These are phyloP conservation scores for Tanypteryx hageni DNA, from an alignment of 2,888 invertebrate genomes.

Conservation along the genomic window DNA sequence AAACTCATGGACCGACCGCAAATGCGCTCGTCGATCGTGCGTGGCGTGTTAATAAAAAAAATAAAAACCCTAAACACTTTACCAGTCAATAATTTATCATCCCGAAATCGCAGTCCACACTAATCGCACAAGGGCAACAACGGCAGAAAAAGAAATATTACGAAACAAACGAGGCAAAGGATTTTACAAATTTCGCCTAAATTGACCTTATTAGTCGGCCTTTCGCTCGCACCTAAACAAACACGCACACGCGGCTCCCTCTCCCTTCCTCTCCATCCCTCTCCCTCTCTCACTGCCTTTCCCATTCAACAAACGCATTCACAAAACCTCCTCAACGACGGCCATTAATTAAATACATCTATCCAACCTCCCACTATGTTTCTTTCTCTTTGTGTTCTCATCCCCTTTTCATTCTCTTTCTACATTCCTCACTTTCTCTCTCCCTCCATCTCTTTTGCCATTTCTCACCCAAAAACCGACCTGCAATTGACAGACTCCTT, in stretches of 20 bases:
- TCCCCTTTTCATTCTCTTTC: neutral
- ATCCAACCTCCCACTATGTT: neutral
- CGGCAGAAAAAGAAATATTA: no score
- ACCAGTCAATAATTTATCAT: no score
- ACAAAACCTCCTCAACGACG: slow-evolving; percentile 30
- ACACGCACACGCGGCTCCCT: neutral
- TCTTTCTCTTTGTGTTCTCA: neutral
- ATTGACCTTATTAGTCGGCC: slow-evolving; percentile 3
- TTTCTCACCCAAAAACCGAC: slow-evolving; percentile 22
- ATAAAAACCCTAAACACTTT: no score
- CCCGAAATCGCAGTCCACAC: no score
- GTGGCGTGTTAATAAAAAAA: neutral
- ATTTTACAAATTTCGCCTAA: no score
- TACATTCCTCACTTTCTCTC: neutral
- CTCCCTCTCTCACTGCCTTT: neutral
- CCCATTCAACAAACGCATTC: neutral
- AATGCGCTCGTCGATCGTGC: neutral
- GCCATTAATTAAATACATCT: slow-evolving; percentile 54
- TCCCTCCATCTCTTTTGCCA: neutral
- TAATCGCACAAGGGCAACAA: no score
- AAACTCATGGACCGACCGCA: neutral
- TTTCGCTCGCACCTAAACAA: no score
- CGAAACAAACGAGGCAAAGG: no score
- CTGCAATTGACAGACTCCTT: slow-evolving; percentile 44
- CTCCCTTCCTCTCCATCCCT: neutral